Base-by-base conservation (phyloP, 2,888 invertebrate species). In the Hydropsyche betteni region DNA sequence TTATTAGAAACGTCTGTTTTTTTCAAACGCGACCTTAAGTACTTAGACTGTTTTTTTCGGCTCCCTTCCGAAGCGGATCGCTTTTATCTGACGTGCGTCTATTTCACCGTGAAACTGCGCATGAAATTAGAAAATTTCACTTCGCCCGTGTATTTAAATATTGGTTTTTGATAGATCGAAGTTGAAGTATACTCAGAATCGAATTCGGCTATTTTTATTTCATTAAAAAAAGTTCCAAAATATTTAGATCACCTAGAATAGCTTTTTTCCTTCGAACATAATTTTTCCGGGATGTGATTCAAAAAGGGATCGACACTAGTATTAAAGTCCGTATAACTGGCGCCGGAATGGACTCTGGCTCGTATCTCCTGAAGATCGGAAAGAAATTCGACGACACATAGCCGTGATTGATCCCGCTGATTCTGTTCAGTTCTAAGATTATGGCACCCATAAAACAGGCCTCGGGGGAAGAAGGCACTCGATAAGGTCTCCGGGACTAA, bases 1-100 rank as follows among this genome's bases (percentile, higher is more conserved):
- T 64, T 64, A 64, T 64, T 64, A 64, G 64, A 64, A 64, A 64
- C 34, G 64, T 64, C 64, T 64, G 64, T 64, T 64, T 36, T 55
- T 55, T 55, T 55, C 12, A 36, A 64, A 64, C 34, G 34, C 34
- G 64, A 34, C 64, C 64, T 33, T 33, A 33, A 61, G 33, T 64
- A 44, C n/a, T 64, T 36, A 10, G 3, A 8, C 61, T 61, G 24
- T 6, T 55, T 55, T 14, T 55, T 55, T 55, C 55, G 55, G 16
- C 8, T 51, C 51, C 24, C 33, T 24, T 24, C 6, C 24, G 24
- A 24, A 24, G 24, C 51, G 51, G n/a, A 51, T 51, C 51, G 24
- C 33, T 24, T 24, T 33, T 33, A 33, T 61, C 61, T 61, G 61
- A 61, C 61, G 24, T 10, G 61, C 61, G 24, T 61, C 33, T 61